Conservation (phyloP, 2,888 invertebrate genomes). For the Ypsolopha scabrella region DNA sequence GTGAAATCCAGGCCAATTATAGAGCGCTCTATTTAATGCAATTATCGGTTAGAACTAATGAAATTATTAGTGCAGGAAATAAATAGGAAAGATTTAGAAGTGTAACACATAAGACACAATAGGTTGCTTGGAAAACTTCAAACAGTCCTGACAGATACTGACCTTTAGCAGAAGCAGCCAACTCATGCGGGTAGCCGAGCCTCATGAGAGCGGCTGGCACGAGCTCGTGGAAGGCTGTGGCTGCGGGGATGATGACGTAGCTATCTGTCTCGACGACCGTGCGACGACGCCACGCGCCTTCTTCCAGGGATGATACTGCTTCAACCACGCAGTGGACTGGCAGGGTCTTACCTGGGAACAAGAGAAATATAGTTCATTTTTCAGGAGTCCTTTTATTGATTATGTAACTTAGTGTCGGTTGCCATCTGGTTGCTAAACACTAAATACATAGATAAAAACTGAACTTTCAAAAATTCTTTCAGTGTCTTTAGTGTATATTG, state of each 20-base stretch:
- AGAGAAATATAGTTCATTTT: not conserved
- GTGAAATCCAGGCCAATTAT: not conserved
- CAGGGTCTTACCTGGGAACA: conserved; percentile 72
- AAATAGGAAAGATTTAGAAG: no score
- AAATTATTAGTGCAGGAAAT: no score
- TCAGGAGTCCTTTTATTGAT: not conserved
- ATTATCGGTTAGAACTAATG: no score
- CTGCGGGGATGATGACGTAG: conserved; percentile 94
- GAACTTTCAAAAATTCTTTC: no score
- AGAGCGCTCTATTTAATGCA: no score
- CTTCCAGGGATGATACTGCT: conserved; percentile 79
- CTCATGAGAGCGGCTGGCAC: conserved; percentile 92
- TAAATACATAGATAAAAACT: no score
- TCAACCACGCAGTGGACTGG: conserved; percentile 97
- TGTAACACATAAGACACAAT: no score
- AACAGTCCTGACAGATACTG: conserved; percentile 5
- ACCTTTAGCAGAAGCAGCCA: conserved; percentile 87
- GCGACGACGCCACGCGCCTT: conserved; percentile 73
- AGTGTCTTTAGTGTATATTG: no score
- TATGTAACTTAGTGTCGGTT: no score
- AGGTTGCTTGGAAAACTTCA: no score
- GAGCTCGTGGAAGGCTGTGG: conserved; percentile 91
- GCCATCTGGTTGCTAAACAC: no score
- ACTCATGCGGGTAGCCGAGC: conserved; percentile 90
- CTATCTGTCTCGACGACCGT: conserved; percentile 92